These are phyloP conservation scores for Micrastur ruficollis DNA, from an alignment of 2,797 vertebrate species.

Conservation along the genomic window DNA sequence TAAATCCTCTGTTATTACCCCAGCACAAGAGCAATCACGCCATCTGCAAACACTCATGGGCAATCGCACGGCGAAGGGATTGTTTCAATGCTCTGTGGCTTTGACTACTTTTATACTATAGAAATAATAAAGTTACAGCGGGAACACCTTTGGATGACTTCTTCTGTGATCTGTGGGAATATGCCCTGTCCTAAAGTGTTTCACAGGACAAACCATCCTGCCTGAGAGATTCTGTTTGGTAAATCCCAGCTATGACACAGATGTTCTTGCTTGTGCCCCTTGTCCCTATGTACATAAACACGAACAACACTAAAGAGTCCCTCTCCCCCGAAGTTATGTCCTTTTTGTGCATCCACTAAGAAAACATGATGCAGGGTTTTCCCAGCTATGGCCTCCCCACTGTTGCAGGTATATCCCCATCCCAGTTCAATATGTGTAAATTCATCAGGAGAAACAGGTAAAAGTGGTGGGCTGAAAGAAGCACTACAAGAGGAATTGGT, in stretches of 20 bases:
- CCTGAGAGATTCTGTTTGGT: accelerated
- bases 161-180: background rate
- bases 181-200: background rate
- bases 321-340: background rate
- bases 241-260: background rate
- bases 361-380: background rate
- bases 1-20: background rate
- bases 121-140: background rate
- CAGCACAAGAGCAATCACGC: background rate
- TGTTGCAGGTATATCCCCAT: background rate
- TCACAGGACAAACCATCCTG: background rate
- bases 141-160: background rate
- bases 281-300: background rate
- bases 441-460: background rate
- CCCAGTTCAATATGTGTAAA: background rate
- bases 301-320: background rate
- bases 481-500: background rate
- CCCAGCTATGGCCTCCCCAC: background rate
- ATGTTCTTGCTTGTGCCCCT: background rate
- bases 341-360: background rate
- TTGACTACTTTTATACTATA: background rate
- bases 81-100: background rate
- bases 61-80: background rate
- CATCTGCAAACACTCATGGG: background rate
- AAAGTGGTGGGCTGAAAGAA: background rate